Evolutionary conservation across 2,888 invertebrate species (phyloP), one percentile per base, ranked within the genome.

Genomic region (Ormyrus thymus): DNA sequence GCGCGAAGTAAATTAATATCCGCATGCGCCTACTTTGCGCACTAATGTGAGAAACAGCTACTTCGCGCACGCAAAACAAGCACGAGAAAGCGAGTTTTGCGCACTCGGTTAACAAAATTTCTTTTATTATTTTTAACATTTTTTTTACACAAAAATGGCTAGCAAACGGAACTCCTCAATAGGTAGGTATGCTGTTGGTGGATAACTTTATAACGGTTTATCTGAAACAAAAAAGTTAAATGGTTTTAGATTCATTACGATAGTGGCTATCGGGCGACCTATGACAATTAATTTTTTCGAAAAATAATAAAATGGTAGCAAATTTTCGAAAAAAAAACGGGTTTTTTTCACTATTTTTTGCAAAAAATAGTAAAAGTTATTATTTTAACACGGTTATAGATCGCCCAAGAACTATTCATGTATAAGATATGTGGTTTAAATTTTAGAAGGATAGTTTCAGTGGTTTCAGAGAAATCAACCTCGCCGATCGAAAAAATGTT

Each of bases 291-390:
- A 56, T 15, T 66, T 66, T 66, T 51, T 66, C n/a, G 48, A 45
- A 51, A 11, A 48, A 66, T 48, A 48, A 66, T 48, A 66, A 66
- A 66, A 66, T 66, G 66, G 66, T 6, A 48, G 45, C 50, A 72
- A 76, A 62, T 79, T n/a, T 50, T 66, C 29, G 29, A 29, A 29
- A 1, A 29, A 29, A 29, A 29, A 29, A 29, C 69, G 65, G 15
- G 61, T 81, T 73, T 69, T 74, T 68, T 78, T 76, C 43, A 8
- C 70, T 55, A 50, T 75, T 76, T 76, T 79, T 79, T 74, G 64
- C 64, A 45, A 81, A 72, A 79, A 81, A 56, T 56, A 56, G 56
- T 4, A 56, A 56, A 56, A 56, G 5, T 56, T 56, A 56, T 4
- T 56, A 56, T 56, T 56, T 56, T 56, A 56, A 56, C 11, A 56